Conservation (phyloP, 2,113 vertebrate species). For the Sardina pilchardus region DNA sequence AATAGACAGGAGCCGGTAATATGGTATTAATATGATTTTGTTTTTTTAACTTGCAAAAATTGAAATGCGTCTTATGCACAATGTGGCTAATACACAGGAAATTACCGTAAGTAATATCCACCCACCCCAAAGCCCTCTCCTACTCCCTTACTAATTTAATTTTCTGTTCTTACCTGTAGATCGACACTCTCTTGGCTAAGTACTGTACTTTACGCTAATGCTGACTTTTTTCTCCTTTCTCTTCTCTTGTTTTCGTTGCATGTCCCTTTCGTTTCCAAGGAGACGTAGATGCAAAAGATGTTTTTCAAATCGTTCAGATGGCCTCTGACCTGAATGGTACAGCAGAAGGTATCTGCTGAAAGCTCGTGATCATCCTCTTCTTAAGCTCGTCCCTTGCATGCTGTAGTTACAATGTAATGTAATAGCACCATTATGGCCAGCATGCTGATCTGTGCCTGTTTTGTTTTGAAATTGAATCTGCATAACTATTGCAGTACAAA, state of each 20-base stretch:
- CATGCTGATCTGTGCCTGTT: neutral
- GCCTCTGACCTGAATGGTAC: slow-evolving; percentile 84
- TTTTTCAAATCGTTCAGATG: slow-evolving; percentile 86
- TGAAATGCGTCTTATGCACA: too few relatives aligned
- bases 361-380: slow-evolving; percentile 25
- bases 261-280: slow-evolving; percentile 71
- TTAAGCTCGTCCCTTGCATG: neutral
- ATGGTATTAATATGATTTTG: too few relatives aligned
- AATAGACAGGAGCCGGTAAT: too few relatives aligned
- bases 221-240: neutral
- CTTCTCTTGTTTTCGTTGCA: slow-evolving; percentile 56
- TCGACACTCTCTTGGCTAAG: neutral
- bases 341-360: slow-evolving; percentile 89
- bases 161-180: neutral
- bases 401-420: neutral
- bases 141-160: too few relatives aligned
- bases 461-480: neutral
- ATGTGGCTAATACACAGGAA: too few relatives aligned
- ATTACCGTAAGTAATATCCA: too few relatives aligned
- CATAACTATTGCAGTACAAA: neutral
- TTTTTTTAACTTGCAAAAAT: too few relatives aligned
- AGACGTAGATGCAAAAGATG: slow-evolving; percentile 81
- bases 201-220: neutral
- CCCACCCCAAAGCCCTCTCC: too few relatives aligned
- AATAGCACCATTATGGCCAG: neutral